Evolutionary conservation across 2,888 invertebrate species (phyloP).

Genomic region (Coleophora flavipennella): DNA sequence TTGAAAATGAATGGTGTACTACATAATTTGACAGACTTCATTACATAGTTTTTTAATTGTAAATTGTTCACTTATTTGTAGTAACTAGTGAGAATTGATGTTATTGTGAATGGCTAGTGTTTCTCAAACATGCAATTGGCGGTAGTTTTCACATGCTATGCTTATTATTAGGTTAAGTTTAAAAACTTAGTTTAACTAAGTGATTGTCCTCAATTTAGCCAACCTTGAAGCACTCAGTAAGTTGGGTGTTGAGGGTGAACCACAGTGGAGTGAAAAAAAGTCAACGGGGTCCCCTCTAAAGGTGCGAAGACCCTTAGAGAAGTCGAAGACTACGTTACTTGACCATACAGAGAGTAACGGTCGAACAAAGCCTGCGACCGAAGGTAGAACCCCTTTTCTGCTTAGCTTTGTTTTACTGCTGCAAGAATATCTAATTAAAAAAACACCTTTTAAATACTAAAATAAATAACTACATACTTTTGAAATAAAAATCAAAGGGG

Average conservation of each 20-base stretch:
- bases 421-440: slow-evolving; percentile 27
- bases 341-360: slow-evolving; percentile 65
- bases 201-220: slow-evolving; percentile 45
- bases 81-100: background rate
- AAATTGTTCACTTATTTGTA: no score
- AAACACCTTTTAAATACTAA: no score
- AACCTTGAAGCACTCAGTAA: slow-evolving; percentile 71
- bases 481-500: no score
- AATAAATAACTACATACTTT: no score
- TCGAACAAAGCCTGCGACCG: slow-evolving; percentile 57
- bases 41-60: no score
- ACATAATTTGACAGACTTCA: no score
- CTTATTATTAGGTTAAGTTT: slow-evolving; percentile 31
- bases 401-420: slow-evolving; percentile 67
- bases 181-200: slow-evolving; percentile 28
- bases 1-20: no score
- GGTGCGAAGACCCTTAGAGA: slow-evolving; percentile 58
- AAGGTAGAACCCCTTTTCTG: slow-evolving; percentile 58
- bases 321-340: slow-evolving; percentile 67
- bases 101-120: slow-evolving; percentile 6
- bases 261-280: slow-evolving; percentile 56
- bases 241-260: slow-evolving; percentile 64
- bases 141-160: slow-evolving; percentile 54
- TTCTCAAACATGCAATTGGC: slow-evolving; percentile 33
- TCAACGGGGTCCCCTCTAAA: slow-evolving; percentile 60